Evolutionary conservation across 2,113 vertebrate species (phyloP).

Genomic region (Pyxicephalus adspersus): DNA sequence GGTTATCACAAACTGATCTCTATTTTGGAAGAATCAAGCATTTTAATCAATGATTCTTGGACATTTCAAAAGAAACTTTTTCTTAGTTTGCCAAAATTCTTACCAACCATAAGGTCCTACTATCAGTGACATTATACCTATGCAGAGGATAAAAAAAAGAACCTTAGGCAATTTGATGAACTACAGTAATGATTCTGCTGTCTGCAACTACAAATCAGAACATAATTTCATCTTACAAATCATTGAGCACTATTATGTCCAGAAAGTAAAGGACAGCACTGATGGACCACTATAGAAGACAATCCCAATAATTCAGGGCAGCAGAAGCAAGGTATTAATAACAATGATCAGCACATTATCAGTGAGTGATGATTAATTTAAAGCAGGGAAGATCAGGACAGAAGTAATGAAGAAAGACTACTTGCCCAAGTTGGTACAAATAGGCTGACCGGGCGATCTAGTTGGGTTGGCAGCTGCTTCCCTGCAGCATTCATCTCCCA

Average conservation of each 20-base stretch:
- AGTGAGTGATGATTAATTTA: not conserved
- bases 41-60: no score
- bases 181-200: not conserved
- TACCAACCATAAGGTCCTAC: no score
- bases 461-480: constrained; percentile 76
- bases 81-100: no score
- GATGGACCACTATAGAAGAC: not conserved
- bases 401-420: constrained; percentile 53
- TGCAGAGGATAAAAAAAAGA: not conserved
- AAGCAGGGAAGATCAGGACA: not conserved
- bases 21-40: no score
- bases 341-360: not conserved
- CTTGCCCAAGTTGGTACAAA: constrained; percentile 85
- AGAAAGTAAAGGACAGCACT: not conserved
- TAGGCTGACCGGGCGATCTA: constrained; percentile 81
- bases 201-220: not conserved
- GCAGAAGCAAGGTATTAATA: not conserved
- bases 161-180: not conserved
- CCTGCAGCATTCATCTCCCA: constrained; percentile 87
- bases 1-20: no score
- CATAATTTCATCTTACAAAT: not conserved
- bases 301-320: not conserved
- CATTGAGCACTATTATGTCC: not conserved
- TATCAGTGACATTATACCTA: no score
- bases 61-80: no score